Percentiles rank a stretch among this genome's conserved stretches.
phyloP scores from a whole-genome alignment of 2,797 vertebrate species.

The Rhyacichthys aspro region DNA sequence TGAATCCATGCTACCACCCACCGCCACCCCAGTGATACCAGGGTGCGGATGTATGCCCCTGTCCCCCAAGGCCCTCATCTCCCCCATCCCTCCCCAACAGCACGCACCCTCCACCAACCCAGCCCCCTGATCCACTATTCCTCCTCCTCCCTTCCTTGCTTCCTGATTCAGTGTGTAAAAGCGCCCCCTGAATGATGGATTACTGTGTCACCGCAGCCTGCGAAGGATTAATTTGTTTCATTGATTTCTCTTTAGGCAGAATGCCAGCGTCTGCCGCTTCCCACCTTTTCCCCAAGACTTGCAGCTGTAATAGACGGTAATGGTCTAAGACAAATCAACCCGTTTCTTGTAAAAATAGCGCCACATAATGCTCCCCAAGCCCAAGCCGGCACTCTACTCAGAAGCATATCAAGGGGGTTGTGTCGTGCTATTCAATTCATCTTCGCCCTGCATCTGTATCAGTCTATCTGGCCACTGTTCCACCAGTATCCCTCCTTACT shows the following conservation, averaged over 20 bases:
- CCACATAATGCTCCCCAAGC: constrained; percentile 80
- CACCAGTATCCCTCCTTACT: constrained; percentile 56
- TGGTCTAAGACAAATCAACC: constrained; percentile 99
- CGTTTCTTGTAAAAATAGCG: constrained; percentile 95
- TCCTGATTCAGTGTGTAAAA: constrained; percentile 98
- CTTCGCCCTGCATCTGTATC: constrained; percentile 62
- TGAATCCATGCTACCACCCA: constrained; percentile 82
- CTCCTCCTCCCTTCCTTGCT: constrained; percentile 81
- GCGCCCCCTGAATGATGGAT: constrained; percentile 99
- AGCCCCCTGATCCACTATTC: constrained; percentile 63
- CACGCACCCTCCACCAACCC: constrained; percentile 70
- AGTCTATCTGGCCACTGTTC: constrained; percentile 58
- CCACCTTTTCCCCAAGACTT: constrained; percentile 96
- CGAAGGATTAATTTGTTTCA: constrained; percentile 99
- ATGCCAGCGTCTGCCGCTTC: constrained; percentile 99
- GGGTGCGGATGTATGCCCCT: constrained; percentile 89
- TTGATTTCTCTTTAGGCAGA: constrained; percentile 99
- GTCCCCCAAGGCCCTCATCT: constrained; percentile 85
- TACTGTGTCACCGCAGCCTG: constrained; percentile 99
- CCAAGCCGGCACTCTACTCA: constrained; percentile 71
- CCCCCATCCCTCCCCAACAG: constrained; percentile 57
- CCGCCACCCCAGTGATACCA: constrained; percentile 87
- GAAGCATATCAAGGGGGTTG: constrained; percentile 46
- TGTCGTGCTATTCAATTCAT: constrained; percentile 57
- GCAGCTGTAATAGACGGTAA: constrained; percentile 98